Percentiles rank a stretch among this genome's conserved stretches.
phyloP scores from a whole-genome alignment of 2,888 invertebrate genomes.

The Zootermopsis nevadensis region DNA sequence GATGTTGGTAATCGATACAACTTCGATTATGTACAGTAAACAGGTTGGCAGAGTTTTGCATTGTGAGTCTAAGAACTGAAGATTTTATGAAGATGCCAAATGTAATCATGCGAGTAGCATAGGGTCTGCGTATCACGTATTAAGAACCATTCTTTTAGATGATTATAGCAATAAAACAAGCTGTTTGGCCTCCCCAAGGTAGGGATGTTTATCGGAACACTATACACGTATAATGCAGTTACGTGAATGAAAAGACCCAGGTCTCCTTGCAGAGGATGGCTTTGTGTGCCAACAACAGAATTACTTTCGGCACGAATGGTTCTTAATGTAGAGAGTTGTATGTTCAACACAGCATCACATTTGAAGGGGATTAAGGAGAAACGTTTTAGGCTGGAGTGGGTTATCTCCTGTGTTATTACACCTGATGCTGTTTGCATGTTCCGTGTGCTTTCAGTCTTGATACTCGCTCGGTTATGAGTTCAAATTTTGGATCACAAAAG shows the following conservation, averaged over 20 bases:
- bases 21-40: too few species aligned
- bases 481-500: background rate
- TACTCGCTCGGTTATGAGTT: background rate
- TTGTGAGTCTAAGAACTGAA: too few species aligned
- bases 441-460: background rate
- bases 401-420: background rate
- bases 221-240: background rate
- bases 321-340: slow-evolving; percentile 1
- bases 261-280: background rate
- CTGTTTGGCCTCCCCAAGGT: slow-evolving; percentile 1
- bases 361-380: slow-evolving; percentile 2
- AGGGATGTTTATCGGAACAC: background rate
- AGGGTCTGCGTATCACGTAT: background rate
- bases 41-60: too few species aligned
- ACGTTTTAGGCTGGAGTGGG: background rate
- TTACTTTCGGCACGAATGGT: slow-evolving; percentile 21
- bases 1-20: too few species aligned
- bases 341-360: background rate
- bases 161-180: background rate
- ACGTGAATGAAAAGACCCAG: background rate
- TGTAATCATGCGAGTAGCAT: background rate
- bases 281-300: background rate
- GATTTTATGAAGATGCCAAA: background rate
- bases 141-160: background rate
- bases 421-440: background rate